Percentiles rank a stretch among this genome's conserved stretches.
Conservation (phyloP, 37 sponge, comb jelly and placozoan species). For the Axinella damicornis region DNA sequence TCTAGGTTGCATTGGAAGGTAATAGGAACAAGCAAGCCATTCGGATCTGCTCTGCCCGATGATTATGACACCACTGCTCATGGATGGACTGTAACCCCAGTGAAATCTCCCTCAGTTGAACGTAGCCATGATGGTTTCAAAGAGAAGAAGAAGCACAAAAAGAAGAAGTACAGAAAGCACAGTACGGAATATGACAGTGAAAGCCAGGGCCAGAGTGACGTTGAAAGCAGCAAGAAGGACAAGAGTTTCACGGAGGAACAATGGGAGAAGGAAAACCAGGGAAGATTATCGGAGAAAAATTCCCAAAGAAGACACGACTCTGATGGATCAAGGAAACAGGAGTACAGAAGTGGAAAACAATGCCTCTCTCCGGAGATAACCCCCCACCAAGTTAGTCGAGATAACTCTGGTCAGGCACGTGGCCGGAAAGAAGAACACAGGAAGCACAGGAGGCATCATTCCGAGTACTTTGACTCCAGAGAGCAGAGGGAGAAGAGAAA, state of each 20-base stretch:
- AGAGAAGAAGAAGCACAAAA: conserved; percentile 36
- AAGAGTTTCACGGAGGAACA: too few species aligned
- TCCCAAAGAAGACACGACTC: too few species aligned
- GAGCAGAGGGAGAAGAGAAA: neutral
- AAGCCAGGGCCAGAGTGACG: neutral
- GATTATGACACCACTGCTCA: conserved; percentile 8
- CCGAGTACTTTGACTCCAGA: neutral
- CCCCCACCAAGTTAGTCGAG: too few species aligned
- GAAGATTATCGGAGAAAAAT: too few species aligned
- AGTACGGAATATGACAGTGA: neutral
- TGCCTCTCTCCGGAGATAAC: too few species aligned
- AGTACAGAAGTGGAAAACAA: too few species aligned
- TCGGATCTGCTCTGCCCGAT: neutral
- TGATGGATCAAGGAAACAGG: too few species aligned
- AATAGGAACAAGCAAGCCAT: neutral
- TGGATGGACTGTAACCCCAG: neutral
- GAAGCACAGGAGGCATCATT: neutral
- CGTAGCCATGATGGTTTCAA: neutral
- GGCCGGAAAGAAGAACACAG: neutral
- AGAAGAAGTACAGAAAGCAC: neutral
- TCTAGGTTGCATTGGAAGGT: neutral
- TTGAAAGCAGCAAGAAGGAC: neutral
- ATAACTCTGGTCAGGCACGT: too few species aligned
- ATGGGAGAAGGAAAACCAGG: too few species aligned
- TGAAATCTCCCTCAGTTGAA: neutral